Base-by-base conservation (phyloP, 2,113 vertebrate genomes). In the Podilymbus podiceps region DNA sequence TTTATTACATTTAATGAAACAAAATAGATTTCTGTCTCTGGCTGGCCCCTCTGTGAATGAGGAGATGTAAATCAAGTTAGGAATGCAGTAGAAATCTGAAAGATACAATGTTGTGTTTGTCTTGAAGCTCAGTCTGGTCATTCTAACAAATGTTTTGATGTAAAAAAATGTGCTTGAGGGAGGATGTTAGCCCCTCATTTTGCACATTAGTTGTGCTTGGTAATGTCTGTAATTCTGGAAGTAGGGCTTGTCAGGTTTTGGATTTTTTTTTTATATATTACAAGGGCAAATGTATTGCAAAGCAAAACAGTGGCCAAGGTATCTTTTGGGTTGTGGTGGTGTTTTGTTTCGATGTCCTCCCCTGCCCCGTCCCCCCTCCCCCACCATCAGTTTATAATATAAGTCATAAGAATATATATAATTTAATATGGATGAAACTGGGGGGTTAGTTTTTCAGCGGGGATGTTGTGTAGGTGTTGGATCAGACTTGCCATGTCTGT, bases 151-250 rank as follows among this genome's bases (percentile, higher is more conserved):
- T 44, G 30, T 89, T 77, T 72, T 71, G 59, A 11, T 76, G 27
- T n/a, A 56, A 67, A 42, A 82, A 67, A 12, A 25, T 55, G 22
- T 47, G 5, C 38, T 81, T 85, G n/a, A 62, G 47, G 52, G 20
- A 24, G 20, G 18, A 27, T 44, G 6, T 49, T 46, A 68, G 74
- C 25, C 18, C 55, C 6, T 60, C 15, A 7, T 30, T 82, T 85
- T 59, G 28, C 24, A 16, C 0, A 0, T 59, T 77, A 28, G 14
- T 62, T 0, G 0, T 67, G 14, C 71, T 71, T 74, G 58, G 30
- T 82, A 0, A 12, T 35, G 8, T 47, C 7, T 42, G 0, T 46
- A 64, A 24, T 49, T 78, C 30, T 55, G n/a, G 25, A 16, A 90
- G 30, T 24, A 59, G 28, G 9, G 3, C 46, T 93, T 78, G 42